A percentile compares a stretch with the other conserved stretches of the same genome.
These are phyloP conservation scores for Epirrhoe tristata DNA, from an alignment of 2,888 invertebrate species.

Conservation along the genomic window DNA sequence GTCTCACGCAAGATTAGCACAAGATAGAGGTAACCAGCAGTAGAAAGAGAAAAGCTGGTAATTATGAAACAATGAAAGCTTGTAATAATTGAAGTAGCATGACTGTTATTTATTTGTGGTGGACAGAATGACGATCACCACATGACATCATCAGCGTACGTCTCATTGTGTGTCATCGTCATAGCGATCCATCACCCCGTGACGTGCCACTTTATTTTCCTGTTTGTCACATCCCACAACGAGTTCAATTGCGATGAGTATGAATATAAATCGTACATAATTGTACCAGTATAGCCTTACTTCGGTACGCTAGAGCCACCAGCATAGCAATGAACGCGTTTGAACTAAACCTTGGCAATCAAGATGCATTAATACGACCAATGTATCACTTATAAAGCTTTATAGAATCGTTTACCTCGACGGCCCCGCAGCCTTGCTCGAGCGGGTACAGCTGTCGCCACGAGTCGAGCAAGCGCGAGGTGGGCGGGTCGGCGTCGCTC, in stretches of 20 bases:
- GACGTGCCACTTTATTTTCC: constrained; percentile 19
- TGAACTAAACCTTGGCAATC: no score
- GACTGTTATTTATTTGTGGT: neutral
- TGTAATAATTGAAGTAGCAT: neutral
- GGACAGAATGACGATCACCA: constrained; percentile 1
- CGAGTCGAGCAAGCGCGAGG: constrained; percentile 93
- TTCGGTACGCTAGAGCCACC: neutral
- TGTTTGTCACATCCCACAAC: constrained; percentile 15
- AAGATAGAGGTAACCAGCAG: no score
- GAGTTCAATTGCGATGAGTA: neutral
- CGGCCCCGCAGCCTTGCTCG: constrained; percentile 85
- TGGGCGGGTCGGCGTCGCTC: constrained; percentile 88
- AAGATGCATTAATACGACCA: no score
- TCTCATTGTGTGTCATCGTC: constrained; percentile 19
- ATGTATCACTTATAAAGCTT: no score
- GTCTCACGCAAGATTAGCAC: no score
- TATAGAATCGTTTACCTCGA: constrained; percentile 67
- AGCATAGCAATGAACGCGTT: neutral
- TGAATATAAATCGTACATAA: neutral
- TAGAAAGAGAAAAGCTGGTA: no score
- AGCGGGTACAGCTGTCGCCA: constrained; percentile 98
- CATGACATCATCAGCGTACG: constrained; percentile 19
- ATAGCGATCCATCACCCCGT: constrained; percentile 13
- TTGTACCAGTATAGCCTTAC: neutral
- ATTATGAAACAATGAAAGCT: no score